Percentiles rank a stretch among this genome's conserved stretches.
Evolutionary conservation across 2,113 vertebrate species (phyloP).

Genomic region (Misgurnus anguillicaudatus): DNA sequence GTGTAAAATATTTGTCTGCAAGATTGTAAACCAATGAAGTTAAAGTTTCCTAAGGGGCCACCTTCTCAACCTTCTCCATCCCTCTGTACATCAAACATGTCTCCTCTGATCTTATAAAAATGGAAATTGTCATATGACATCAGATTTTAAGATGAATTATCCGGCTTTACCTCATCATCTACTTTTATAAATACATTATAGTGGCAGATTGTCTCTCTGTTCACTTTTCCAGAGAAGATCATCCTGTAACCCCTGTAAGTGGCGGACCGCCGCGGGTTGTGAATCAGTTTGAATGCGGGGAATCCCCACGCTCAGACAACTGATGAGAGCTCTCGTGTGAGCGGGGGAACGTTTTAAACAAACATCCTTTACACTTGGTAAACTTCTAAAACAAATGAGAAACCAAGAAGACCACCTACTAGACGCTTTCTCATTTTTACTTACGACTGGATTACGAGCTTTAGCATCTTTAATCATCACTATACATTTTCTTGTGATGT

Average conservation of each 20-base stretch:
- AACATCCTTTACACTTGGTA: constrained; percentile 35
- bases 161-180: neutral
- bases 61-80: constrained; percentile 12
- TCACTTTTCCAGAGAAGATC: neutral
- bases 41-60: neutral
- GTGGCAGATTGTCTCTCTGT: too few species aligned
- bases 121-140: neutral
- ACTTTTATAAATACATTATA: neutral
- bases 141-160: constrained; percentile 2
- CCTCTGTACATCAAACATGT: constrained; percentile 1
- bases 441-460: constrained; percentile 7
- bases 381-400: constrained; percentile 12
- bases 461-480: constrained; percentile 9
- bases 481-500: neutral
- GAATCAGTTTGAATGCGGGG: constrained; percentile 22
- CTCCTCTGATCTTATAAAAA: neutral
- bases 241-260: neutral
- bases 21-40: too few species aligned
- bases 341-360: constrained; percentile 11
- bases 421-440: constrained; percentile 5
- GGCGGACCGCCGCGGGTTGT: neutral
- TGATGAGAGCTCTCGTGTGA: constrained; percentile 17
- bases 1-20: too few species aligned
- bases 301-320: constrained; percentile 26
- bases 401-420: constrained; percentile 35